A percentile compares a stretch with the other conserved stretches of the same genome.
Evolutionary conservation across 2,888 invertebrate genomes (phyloP).

Genomic region (Tortricodes alternella): DNA sequence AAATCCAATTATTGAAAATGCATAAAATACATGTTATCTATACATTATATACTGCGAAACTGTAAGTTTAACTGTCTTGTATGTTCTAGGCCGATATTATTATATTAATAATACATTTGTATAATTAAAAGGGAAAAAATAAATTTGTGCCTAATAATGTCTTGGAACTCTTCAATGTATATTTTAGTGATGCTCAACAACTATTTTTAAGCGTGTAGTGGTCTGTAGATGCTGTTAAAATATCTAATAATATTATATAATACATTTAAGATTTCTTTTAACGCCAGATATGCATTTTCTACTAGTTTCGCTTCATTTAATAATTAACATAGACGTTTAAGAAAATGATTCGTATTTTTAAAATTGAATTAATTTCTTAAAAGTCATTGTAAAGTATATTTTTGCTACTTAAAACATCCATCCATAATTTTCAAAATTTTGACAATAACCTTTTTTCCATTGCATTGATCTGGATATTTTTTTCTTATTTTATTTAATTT

Average conservation of each 20-base stretch:
- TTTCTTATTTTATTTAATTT: slow-evolving; percentile 33
- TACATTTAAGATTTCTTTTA: slow-evolving; percentile 59
- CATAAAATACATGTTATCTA: slow-evolving; percentile 67
- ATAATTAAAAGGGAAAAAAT: slow-evolving; percentile 46
- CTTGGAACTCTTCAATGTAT: slow-evolving; percentile 63
- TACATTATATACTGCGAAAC: slow-evolving; percentile 54
- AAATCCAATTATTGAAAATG: slow-evolving; percentile 66
- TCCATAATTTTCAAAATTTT: slow-evolving; percentile 55
- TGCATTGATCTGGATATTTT: slow-evolving; percentile 33
- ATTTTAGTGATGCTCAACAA: slow-evolving; percentile 79
- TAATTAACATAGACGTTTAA: slow-evolving; percentile 9
- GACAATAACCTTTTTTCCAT: slow-evolving; percentile 55
- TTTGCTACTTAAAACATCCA: slow-evolving; percentile 42
- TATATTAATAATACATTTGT: slow-evolving; percentile 52
- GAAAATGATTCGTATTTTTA: slow-evolving; percentile 2
- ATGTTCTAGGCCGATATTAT: slow-evolving; percentile 63
- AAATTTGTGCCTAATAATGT: slow-evolving; percentile 77
- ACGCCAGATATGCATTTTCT: slow-evolving; percentile 73
- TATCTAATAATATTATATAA: slow-evolving; percentile 44
- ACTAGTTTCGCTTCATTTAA: slow-evolving; percentile 45
- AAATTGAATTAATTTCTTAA: slow-evolving; percentile 15
- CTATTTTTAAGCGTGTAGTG: slow-evolving; percentile 74
- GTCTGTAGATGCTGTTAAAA: slow-evolving; percentile 69
- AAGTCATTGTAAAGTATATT: slow-evolving; percentile 26
- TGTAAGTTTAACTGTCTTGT: slow-evolving; percentile 63